Percentiles rank a stretch among this genome's conserved stretches.
phyloP scores from a whole-genome alignment of 2,888 invertebrate species.

The Euspilapteryx auroguttella region DNA sequence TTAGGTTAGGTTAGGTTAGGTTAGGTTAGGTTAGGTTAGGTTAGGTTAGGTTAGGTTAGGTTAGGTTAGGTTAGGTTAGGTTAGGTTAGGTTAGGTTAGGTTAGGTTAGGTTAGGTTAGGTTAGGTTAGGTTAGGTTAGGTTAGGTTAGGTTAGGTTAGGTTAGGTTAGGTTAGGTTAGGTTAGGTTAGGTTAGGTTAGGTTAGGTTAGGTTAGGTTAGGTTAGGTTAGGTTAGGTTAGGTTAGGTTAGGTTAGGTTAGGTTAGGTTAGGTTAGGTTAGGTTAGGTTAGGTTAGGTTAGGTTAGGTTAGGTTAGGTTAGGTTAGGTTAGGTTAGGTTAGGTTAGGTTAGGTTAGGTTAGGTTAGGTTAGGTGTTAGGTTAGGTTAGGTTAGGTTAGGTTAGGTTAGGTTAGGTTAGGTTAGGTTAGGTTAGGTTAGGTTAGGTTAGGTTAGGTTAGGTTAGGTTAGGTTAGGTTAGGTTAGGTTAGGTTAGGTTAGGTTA shows the following conservation, averaged over 20 bases:
- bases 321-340: conserved; percentile 5
- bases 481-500: conserved; percentile 6
- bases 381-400: conserved; percentile 2
- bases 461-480: conserved; percentile 6
- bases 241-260: conserved; percentile 6
- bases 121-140: conserved; percentile 3
- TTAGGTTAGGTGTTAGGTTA: conserved; percentile 1
- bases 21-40: conserved; percentile 5
- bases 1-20: conserved; percentile 6
- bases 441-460: conserved; percentile 6
- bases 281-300: conserved; percentile 6
- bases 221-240: conserved; percentile 5
- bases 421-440: conserved; percentile 3
- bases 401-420: conserved; percentile 4
- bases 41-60: conserved; percentile 5
- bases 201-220: conserved; percentile 6
- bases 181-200: conserved; percentile 6
- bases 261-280: conserved; percentile 5
- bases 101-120: conserved; percentile 6
- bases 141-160: conserved; percentile 5
- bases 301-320: conserved; percentile 6
- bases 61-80: conserved; percentile 4
- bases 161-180: conserved; percentile 5
- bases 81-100: conserved; percentile 6
- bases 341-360: conserved; percentile 5